Conservation (phyloP, 1,140 invertebrate genomes). For the Zaprionus camerounensis region DNA sequence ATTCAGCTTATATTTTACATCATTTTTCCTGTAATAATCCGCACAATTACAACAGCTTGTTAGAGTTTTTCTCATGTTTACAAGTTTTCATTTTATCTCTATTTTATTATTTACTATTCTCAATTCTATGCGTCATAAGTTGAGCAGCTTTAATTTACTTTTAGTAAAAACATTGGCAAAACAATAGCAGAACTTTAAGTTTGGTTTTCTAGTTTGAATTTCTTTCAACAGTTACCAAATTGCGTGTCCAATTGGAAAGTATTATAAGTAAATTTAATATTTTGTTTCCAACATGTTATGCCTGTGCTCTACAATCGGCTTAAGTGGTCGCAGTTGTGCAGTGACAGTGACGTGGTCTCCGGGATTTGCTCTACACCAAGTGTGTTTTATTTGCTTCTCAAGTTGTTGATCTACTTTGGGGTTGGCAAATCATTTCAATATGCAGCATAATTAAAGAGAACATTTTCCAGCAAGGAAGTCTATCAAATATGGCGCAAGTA, state of each 20-base stretch:
- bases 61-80: neutral
- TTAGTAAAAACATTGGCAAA: too few species aligned
- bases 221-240: neutral
- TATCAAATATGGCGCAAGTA: neutral
- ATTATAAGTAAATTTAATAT: conserved; percentile 27
- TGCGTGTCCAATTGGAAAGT: conserved; percentile 25
- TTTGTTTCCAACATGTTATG: neutral
- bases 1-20: too few species aligned
- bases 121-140: neutral
- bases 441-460: neutral
- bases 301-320: conserved; percentile 20
- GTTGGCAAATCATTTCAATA: neutral
- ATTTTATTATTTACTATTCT: neutral
- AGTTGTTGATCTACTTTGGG: neutral
- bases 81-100: neutral
- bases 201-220: neutral
- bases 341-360: too few species aligned
- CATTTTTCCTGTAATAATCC: too few species aligned
- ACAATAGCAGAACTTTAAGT: too few species aligned
- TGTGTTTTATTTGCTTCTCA: neutral
- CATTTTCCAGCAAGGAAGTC: neutral
- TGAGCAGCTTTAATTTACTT: neutral
- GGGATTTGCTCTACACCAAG: neutral
- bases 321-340: neutral
- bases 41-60: neutral